Evolutionary conservation across 2,113 vertebrate species (phyloP), one percentile per base, ranked within the genome.

Genomic region (Arenaria interpres): DNA sequence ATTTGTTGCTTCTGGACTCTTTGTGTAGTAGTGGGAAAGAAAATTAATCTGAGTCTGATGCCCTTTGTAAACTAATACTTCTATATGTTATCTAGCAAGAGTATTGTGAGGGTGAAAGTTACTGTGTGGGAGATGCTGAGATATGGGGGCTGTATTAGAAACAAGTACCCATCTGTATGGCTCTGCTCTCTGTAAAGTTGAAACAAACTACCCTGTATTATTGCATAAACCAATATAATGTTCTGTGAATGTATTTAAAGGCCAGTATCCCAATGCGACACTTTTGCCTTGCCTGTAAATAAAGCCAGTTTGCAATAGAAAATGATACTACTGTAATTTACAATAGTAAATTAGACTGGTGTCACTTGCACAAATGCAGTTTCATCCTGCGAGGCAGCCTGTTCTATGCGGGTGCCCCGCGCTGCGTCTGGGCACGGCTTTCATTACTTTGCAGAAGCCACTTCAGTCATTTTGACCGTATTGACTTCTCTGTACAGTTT

Each of bases 371-470:
- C n/a, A 51, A 85, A 25, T 10, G 28, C 39, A 33, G 16, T 43
- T 63, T 14, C 10, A 11, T 66, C 25, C 67, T 33, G 59, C 20
- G 32, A 25, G 27, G 39, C 11, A 19, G 22, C 54, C 24, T 85
- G 15, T 25, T 64, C 9, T 5, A 30, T 56, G 33, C 0, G 0
- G 20, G 21, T 53, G 50, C 48, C 3, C 3, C 17, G 22, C 9
- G 1, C 41, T 72, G 53, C 30, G 9, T 35, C 67, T 66, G 46
- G 39, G 48, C 72, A 46, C 30, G 21, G 63, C 39, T 67, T 64
- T 60, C 22, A 0, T 50, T 45, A 6, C 59, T 45, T 50, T 80
- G 63, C 46, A 59, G 54, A 74, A 88, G 46, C 41, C 41, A 50
- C 68, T 73, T 69, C 32, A 35, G 33, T 77, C n/a, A 2, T 33